These are phyloP conservation scores for Falco rusticolus DNA, from an alignment of 2,797 vertebrate species.

Conservation along the genomic window DNA sequence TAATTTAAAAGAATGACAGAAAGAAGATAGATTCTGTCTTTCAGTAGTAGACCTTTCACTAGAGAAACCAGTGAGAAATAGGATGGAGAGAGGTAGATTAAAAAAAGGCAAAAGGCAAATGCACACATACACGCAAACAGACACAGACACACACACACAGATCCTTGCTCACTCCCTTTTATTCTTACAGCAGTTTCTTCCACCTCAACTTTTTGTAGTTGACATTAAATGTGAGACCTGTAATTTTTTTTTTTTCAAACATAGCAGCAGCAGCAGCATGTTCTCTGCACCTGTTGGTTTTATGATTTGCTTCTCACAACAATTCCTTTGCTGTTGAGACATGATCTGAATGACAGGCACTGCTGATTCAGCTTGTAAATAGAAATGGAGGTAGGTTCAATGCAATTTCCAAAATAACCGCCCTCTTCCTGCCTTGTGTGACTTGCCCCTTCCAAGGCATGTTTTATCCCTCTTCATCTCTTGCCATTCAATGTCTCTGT, in stretches of 20 bases:
- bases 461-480: not conserved
- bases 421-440: not conserved
- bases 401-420: constrained; percentile 34
- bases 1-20: not conserved
- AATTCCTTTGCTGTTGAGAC: constrained; percentile 64
- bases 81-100: not conserved
- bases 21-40: not conserved
- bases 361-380: constrained; percentile 68
- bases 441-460: not conserved
- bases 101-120: not conserved
- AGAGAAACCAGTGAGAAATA: not conserved
- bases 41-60: not conserved
- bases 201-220: constrained; percentile 22
- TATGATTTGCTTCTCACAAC: constrained; percentile 60
- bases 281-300: constrained; percentile 64
- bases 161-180: not conserved
- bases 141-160: not conserved
- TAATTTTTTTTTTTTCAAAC: constrained; percentile 14
- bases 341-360: constrained; percentile 56
- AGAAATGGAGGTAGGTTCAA: constrained; percentile 27
- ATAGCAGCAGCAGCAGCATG: constrained; percentile 35
- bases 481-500: not conserved
- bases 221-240: constrained; percentile 2
- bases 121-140: not conserved
- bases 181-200: constrained; percentile 13